Evolutionary conservation across 2,888 invertebrate species (phyloP), one percentile per base, ranked within the genome.

Genomic region (Chrysolina haemoptera): DNA sequence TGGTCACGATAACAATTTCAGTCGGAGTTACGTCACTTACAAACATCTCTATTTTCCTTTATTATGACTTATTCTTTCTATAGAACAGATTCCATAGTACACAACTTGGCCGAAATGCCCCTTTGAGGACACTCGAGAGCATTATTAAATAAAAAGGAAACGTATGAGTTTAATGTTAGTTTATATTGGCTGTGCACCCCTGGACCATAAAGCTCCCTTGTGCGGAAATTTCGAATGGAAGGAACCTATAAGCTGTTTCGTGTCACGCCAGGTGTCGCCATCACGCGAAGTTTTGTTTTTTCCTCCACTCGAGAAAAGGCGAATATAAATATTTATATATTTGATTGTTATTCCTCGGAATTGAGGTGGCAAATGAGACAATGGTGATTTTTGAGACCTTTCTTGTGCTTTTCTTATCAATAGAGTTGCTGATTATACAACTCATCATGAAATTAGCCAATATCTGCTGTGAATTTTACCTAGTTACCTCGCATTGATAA

Each of bases 111-210:
- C 27, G 16, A 18, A 66, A 66, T 22, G 50, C 50, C 66, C 53
- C 50, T 50, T 27, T 12, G 67, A 72, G 67, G 35, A 20, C 67
- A 68, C 53, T 55, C 48, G 20, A n/a, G 50, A 46, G 48, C 73
- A 71, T 81, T 80, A 82, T 82, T 81, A 82, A 79, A 82, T 78
- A 79, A 81, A 79, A 81, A 78, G 80, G 68, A 76, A 80, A 81
- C 81, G 81, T 80, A 81, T 77, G 71, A 79, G 76, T 78, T 80
- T 80, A 80, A 78, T 77, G 81, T 73, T 53, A 66, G 66, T 66
- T 66, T 27, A 46, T 66, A 35, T 50, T 22, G 43, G 64, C 27
- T 65, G 64, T 48, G 8, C 48, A 20, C 66, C 66, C 67, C 27
- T 20, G 55, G 55, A 67, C 67, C 40, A 67, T 67, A 67, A 53